phyloP scores from a whole-genome alignment of 1,140 invertebrate genomes.

The Lucilia sericata region DNA sequence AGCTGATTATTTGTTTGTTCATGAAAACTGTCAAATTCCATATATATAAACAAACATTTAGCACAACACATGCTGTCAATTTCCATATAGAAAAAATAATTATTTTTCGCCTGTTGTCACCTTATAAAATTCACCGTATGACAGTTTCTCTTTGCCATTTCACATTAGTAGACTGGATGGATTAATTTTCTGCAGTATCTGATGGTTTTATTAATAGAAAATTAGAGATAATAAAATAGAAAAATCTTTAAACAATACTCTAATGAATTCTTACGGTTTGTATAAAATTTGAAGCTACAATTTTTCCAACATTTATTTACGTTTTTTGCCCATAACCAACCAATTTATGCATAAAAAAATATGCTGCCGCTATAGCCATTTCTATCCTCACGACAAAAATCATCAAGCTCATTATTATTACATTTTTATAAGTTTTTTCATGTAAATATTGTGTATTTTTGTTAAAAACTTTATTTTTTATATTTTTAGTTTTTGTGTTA shows the following conservation, averaged over 20 bases:
- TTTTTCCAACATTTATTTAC: slow-evolving; percentile 1
- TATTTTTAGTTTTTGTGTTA: slow-evolving; percentile 42
- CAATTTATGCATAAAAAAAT: slow-evolving; percentile 5
- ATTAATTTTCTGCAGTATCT: background rate
- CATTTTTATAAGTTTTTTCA: slow-evolving; percentile 4
- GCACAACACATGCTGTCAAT: too few relatives aligned
- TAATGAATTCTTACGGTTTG: slow-evolving; percentile 41
- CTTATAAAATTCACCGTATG: background rate
- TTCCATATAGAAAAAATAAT: too few relatives aligned
- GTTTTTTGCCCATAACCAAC: slow-evolving; percentile 30
- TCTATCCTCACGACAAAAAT: slow-evolving; percentile 1
- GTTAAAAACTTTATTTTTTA: slow-evolving; percentile 32
- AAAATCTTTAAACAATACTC: background rate
- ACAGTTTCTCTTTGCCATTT: slow-evolving; percentile 10
- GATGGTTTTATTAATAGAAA: background rate
- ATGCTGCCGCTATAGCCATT: slow-evolving; percentile 13
- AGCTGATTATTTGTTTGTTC: too few relatives aligned
- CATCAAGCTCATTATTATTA: background rate
- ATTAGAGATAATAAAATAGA: background rate
- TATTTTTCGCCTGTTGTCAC: too few relatives aligned
- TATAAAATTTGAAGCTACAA: slow-evolving; percentile 1
- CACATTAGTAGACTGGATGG: background rate
- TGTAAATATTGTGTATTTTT: slow-evolving; percentile 38
- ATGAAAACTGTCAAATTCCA: too few relatives aligned
- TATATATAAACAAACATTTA: too few relatives aligned